These are phyloP conservation scores for Sinohyriopsis cumingii DNA, from an alignment of 2,888 invertebrate genomes.

Conservation along the genomic window DNA sequence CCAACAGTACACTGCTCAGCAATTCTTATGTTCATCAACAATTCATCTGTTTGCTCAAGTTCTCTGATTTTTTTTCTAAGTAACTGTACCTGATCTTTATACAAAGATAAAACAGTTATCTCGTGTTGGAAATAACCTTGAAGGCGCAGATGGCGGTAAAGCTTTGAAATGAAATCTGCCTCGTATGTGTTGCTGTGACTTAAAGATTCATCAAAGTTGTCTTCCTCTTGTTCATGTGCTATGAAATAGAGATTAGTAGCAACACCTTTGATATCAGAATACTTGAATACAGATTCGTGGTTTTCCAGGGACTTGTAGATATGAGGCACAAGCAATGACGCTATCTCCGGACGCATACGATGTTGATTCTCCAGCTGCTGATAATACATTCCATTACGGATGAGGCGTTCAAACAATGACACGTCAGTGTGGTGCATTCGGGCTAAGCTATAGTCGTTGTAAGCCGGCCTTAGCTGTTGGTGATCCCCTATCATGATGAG, in stretches of 20 bases:
- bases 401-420: slow-evolving; percentile 87
- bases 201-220: slow-evolving; percentile 50
- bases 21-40: slow-evolving; percentile 64
- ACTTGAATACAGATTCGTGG: slow-evolving; percentile 49
- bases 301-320: slow-evolving; percentile 48
- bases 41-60: slow-evolving; percentile 69
- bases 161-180: slow-evolving; percentile 54
- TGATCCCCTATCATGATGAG: slow-evolving; percentile 89
- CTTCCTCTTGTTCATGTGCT: slow-evolving; percentile 53
- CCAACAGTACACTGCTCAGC: too few species aligned
- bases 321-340: slow-evolving; percentile 68
- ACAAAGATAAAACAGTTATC: slow-evolving; percentile 66
- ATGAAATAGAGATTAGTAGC: slow-evolving; percentile 58
- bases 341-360: slow-evolving; percentile 68
- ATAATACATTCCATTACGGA: slow-evolving; percentile 79
- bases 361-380: slow-evolving; percentile 78
- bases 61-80: slow-evolving; percentile 51
- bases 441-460: slow-evolving; percentile 81
- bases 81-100: slow-evolving; percentile 60
- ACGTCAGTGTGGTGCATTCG: slow-evolving; percentile 81
- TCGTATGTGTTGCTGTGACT: slow-evolving; percentile 61
- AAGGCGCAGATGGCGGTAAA: slow-evolving; percentile 57
- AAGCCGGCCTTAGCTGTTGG: slow-evolving; percentile 83
- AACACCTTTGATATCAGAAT: slow-evolving; percentile 54
- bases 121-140: slow-evolving; percentile 60